These are phyloP conservation scores for Apotomis capreana DNA, from an alignment of 2,888 invertebrate species.

Conservation along the genomic window DNA sequence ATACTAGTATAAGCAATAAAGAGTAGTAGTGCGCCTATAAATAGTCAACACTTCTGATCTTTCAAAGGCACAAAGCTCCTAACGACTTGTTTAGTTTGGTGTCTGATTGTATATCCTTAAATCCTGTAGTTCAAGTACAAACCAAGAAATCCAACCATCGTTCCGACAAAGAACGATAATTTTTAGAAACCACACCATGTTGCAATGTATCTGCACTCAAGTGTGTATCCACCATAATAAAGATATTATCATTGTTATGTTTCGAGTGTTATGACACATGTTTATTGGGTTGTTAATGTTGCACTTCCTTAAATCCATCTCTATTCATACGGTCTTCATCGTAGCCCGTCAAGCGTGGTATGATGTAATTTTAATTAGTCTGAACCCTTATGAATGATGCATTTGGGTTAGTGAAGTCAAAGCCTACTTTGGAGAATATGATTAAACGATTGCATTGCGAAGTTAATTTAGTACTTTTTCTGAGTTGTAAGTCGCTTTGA, in stretches of 20 bases:
- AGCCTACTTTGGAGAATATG: slow-evolving; percentile 10
- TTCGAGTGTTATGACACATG: slow-evolving; percentile 33
- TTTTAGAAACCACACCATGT: slow-evolving; percentile 2
- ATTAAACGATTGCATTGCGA: neutral
- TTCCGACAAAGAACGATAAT: neutral
- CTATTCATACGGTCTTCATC: slow-evolving; percentile 44
- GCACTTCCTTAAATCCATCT: slow-evolving; percentile 48
- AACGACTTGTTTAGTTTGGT: too few relatives aligned
- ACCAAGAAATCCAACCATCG: too few relatives aligned
- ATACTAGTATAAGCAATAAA: too few relatives aligned
- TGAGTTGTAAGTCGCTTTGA: neutral
- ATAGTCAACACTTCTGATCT: too few relatives aligned
- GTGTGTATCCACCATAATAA: slow-evolving; percentile 15
- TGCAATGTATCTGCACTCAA: slow-evolving; percentile 7
- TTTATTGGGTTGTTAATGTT: slow-evolving; percentile 45
- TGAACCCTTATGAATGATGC: slow-evolving; percentile 28
- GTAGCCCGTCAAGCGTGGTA: slow-evolving; percentile 45
- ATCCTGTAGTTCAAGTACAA: too few relatives aligned
- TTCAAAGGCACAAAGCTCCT: too few relatives aligned
- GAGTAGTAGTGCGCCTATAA: too few relatives aligned
- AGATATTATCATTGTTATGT: slow-evolving; percentile 43
- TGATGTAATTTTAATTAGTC: slow-evolving; percentile 38
- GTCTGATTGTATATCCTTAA: too few relatives aligned
- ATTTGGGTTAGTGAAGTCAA: slow-evolving; percentile 21
- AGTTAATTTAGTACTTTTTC: neutral